A percentile compares a stretch with the other conserved stretches of the same genome.
Evolutionary conservation across 2,888 invertebrate species (phyloP).

Genomic region (Amphipyra berbera): DNA sequence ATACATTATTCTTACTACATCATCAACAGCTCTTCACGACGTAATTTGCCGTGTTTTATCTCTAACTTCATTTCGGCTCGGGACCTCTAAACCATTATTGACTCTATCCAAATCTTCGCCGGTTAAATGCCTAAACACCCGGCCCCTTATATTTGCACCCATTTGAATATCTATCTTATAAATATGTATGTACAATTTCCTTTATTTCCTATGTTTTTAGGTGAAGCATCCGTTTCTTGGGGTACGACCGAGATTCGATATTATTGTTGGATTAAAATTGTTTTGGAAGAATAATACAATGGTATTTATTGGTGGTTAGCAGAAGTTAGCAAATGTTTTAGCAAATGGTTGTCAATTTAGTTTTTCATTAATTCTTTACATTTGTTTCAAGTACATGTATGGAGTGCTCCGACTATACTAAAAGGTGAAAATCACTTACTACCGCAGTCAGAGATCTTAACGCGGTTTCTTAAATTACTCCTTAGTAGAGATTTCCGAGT

Average conservation of each 20-base stretch:
- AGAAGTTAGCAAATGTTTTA: too few species aligned
- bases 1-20: constrained; percentile 5
- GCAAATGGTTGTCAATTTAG: too few species aligned
- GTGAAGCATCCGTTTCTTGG: constrained; percentile 13
- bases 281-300: neutral
- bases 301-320: too few species aligned
- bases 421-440: too few species aligned
- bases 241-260: constrained; percentile 17
- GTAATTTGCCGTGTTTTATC: constrained; percentile 1
- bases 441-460: too few species aligned
- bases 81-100: constrained; percentile 40
- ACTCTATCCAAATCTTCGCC: constrained; percentile 52
- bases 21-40: constrained; percentile 10
- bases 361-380: too few species aligned
- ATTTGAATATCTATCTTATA: constrained; percentile 71
- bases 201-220: constrained; percentile 52
- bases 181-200: constrained; percentile 64
- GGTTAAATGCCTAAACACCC: constrained; percentile 60
- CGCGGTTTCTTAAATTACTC: too few species aligned
- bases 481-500: too few species aligned
- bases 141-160: constrained; percentile 61
- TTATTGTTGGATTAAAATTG: constrained; percentile 23
- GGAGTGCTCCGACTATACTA: too few species aligned
- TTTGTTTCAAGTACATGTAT: too few species aligned
- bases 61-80: constrained; percentile 16